Percentiles rank a stretch among this genome's conserved stretches.
These are phyloP conservation scores for Caloenas nicobarica DNA, from an alignment of 2,113 vertebrate species.

Conservation along the genomic window DNA sequence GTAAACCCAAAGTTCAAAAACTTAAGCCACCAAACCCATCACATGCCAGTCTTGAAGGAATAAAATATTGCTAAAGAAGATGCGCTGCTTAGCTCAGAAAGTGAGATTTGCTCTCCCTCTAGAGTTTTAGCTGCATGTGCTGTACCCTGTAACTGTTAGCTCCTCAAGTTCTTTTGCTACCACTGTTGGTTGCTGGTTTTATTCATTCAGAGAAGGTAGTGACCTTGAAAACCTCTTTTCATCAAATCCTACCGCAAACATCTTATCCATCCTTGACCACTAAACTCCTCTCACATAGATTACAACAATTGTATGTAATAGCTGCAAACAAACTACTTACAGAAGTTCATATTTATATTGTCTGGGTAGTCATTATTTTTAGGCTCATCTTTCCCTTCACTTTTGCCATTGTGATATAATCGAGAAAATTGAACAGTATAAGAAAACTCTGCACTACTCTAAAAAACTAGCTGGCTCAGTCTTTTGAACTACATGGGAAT, in stretches of 20 bases:
- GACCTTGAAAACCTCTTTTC: neutral
- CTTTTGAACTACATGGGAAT: neutral
- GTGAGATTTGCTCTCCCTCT: constrained; percentile 18
- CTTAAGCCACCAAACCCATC: rapidly evolving
- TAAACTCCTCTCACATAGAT: neutral
- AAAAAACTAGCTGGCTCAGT: neutral
- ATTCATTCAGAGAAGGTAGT: neutral
- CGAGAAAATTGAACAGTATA: neutral
- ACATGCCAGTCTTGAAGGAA: rapidly evolving
- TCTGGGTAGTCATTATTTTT: neutral
- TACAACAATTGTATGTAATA: neutral
- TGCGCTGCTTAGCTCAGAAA: neutral
- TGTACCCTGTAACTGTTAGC: rapidly evolving
- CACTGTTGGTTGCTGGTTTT: neutral
- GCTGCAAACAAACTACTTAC: neutral
- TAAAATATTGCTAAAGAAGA: rapidly evolving
- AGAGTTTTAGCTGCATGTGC: neutral
- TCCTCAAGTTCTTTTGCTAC: neutral
- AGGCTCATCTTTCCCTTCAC: neutral
- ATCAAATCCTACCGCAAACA: neutral
- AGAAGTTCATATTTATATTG: neutral
- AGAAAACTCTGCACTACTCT: neutral
- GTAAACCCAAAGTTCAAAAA: neutral
- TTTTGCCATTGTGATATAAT: neutral
- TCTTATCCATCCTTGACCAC: neutral